Evolutionary conservation across 2,113 vertebrate genomes (phyloP).

Genomic region (Scatophagus argus): DNA sequence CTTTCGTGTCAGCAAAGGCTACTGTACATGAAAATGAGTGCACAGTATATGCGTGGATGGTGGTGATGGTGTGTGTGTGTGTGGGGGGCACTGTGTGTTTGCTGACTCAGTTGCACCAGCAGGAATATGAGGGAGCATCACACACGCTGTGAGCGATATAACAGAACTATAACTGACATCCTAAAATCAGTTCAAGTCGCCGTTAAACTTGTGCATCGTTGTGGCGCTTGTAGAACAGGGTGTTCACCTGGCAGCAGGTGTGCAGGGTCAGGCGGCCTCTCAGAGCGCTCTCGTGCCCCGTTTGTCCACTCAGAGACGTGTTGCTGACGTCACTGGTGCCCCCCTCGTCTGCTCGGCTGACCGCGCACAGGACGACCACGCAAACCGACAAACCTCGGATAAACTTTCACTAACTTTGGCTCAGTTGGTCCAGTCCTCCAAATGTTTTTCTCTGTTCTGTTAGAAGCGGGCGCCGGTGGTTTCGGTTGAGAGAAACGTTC

Average conservation of each 20-base stretch:
- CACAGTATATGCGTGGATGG: background rate
- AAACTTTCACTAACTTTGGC: slow-evolving; percentile 24
- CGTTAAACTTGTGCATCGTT: too few relatives aligned
- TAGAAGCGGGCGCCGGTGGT: slow-evolving; percentile 57
- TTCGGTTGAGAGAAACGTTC: slow-evolving; percentile 61
- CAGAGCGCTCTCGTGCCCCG: slow-evolving; percentile 14
- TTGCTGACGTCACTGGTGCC: slow-evolving; percentile 70
- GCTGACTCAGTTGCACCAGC: background rate
- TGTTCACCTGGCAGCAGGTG: slow-evolving; percentile 43
- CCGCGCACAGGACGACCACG: slow-evolving; percentile 23
- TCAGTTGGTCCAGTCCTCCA: slow-evolving; percentile 18
- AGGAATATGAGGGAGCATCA: background rate
- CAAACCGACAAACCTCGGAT: slow-evolving; percentile 5
- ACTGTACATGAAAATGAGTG: background rate
- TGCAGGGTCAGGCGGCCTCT: background rate
- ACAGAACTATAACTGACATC: background rate
- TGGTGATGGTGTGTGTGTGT: too few relatives aligned
- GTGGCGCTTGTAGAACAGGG: background rate
- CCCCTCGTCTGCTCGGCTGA: slow-evolving; percentile 42
- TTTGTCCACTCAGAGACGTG: slow-evolving; percentile 32
- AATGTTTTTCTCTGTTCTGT: slow-evolving; percentile 54
- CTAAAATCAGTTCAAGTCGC: rapidly evolving
- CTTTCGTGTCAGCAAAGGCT: slow-evolving; percentile 12
- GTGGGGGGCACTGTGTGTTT: background rate
- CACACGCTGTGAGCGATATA: background rate